Percentiles rank a stretch among this genome's conserved stretches.
Evolutionary conservation across 1,140 invertebrate genomes (phyloP).

Genomic region (Diachasmimorpha longicaudata): DNA sequence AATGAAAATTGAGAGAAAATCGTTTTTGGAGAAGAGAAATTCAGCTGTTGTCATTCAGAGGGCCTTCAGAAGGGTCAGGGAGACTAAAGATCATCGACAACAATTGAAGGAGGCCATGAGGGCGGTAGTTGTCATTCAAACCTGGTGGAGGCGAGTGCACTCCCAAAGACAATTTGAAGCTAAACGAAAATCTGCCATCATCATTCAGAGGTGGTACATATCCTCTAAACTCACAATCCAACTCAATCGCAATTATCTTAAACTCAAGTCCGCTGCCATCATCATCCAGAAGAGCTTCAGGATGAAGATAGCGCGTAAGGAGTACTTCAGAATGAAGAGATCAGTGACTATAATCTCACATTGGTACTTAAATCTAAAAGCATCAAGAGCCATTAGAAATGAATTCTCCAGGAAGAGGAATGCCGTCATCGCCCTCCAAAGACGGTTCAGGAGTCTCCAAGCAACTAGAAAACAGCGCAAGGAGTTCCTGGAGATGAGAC

Average conservation of each 20-base stretch:
- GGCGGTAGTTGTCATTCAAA: slow-evolving; percentile 40
- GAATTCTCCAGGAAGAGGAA: slow-evolving; percentile 44
- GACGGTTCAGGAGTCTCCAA: slow-evolving; percentile 50
- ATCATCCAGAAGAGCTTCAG: slow-evolving; percentile 41
- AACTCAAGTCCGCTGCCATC: slow-evolving; percentile 29
- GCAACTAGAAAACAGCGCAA: slow-evolving; percentile 37
- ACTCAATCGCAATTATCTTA: slow-evolving; percentile 7
- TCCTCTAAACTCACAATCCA: slow-evolving; percentile 6
- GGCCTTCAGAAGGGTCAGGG: slow-evolving; percentile 36
- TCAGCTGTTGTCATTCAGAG: slow-evolving; percentile 38
- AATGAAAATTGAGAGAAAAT: slow-evolving; percentile 28
- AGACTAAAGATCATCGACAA: slow-evolving; percentile 27
- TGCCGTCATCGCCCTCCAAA: slow-evolving; percentile 53
- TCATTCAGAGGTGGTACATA: slow-evolving; percentile 44
- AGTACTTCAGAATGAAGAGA: slow-evolving; percentile 29
- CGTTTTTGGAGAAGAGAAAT: slow-evolving; percentile 26
- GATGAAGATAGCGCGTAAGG: slow-evolving; percentile 25
- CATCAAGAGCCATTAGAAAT: slow-evolving; percentile 27
- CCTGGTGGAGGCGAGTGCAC: slow-evolving; percentile 32
- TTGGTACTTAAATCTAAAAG: slow-evolving; percentile 36
- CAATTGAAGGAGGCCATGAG: slow-evolving; percentile 27
- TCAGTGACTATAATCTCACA: slow-evolving; percentile 36
- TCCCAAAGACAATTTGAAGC: slow-evolving; percentile 15
- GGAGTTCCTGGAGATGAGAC: slow-evolving; percentile 33
- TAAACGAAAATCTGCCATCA: slow-evolving; percentile 20